Base-by-base conservation (phyloP, 2,888 invertebrate species). In the Caenorhabditis plicata region DNA sequence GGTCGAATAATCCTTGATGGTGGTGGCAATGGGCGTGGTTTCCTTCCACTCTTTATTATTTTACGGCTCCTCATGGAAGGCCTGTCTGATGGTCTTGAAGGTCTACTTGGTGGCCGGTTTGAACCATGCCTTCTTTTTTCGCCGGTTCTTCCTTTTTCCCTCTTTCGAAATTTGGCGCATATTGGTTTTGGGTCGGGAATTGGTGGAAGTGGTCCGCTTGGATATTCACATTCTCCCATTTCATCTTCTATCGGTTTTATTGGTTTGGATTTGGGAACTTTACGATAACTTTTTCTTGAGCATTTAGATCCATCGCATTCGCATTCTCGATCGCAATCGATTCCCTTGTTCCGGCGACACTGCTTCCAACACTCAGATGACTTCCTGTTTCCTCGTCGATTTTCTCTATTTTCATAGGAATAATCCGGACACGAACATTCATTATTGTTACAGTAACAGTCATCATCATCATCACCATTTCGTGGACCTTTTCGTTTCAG, bases 151-250 rank as follows among this genome's bases (percentile, higher is more conserved):
- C 47, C 45, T 32, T 38, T 44, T 46, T 31, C 41, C 23, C 47
- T 44, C 20, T 49, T 50, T 17, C 45, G 46, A 31, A 45, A n/a
- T 20, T 53, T 49, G 17, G 53, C 53, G 20, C 60, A 60, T 9
- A 62, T 25, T 4, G 62, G 62, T 15, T 29, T 51, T 7, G 62
- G 62, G 20, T 62, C 62, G 0, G 62, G 62, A 13, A 56, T 55
- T 19, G 55, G 48, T 7, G 62, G 62, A 4, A 49, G 43, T 23
- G 60, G 54, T 17, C 50, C 51, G 19, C n/a, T 26, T 5, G 27
- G n/a, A 5, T 5, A 5, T 33, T 5, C 4, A 5, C n/a, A 41
- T 49, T 33, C 41, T 46, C 31, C 35, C 29, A 5, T 25, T 39
- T 15, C 45, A 33, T 17, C 50, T 42, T 33, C 32, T 47, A n/a